Base-by-base conservation (phyloP, 2,888 invertebrate species). In the Stegophylla sp. region DNA sequence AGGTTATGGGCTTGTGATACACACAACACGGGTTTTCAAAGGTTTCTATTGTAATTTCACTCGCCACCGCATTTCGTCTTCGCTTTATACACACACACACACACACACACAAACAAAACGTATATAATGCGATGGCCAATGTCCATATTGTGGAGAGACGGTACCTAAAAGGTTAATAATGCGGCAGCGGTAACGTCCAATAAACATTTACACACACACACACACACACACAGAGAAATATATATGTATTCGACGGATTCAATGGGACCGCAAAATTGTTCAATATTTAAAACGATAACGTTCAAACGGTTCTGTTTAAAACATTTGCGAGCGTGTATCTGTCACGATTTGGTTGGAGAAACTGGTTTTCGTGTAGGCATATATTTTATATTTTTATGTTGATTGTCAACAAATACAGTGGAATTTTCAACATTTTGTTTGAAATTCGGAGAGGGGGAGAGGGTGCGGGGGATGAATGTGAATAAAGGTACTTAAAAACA, bases 1-100 rank as follows among this genome's bases (percentile, higher is more conserved):
- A 69, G 77, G 67, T 59, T 67, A 53, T 17, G 23, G 23, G 56
- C 7, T 51, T 56, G 76, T 56, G 28, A 28, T 56, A 69, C 45
- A 28, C 7, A 77, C 28, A 66, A 76, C 56, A 45, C 15, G 34
- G 59, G 56, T 59, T 77, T 69, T 59, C 67, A 69, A 77, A 77
- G 77, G 67, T 59, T 67, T 56, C 67, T 59, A 77, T 77, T 67
- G 77, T 77, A 45, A 67, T 59, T 77, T 56, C 34, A 77, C 59
- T 66, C 56, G 77, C 67, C 67, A 77, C 67, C 67, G 45, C 41
- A n/a, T 66, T 41, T 53, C 51, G 48, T 63, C 63, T 28, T 61
- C 48, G 64, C 43, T 59, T 59, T 26, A 63, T 15, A 63, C 20
- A 5, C 43, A 34, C 17, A 63, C 48, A 15, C 66, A 1, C 20